A percentile compares a stretch with the other conserved stretches of the same genome.
phyloP scores from a whole-genome alignment of 2,113 vertebrate species.

The Electrona antarctica region DNA sequence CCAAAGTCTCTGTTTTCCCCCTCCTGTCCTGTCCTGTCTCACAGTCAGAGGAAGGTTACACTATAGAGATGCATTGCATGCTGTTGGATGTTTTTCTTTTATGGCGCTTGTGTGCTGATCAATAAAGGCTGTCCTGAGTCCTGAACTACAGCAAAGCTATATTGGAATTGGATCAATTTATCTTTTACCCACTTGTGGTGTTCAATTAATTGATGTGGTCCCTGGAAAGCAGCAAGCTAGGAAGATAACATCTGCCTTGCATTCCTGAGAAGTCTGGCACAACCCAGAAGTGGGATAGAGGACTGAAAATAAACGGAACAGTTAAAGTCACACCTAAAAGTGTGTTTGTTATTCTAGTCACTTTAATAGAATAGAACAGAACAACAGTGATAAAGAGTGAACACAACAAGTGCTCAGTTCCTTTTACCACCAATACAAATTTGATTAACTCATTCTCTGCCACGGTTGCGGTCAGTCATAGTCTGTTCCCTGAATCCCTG shows the following conservation, averaged over 20 bases:
- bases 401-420: too few relatives aligned
- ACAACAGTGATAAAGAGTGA: too few relatives aligned
- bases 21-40: too few relatives aligned
- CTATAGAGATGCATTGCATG: background rate
- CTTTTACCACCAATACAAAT: too few relatives aligned
- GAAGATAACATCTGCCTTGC: background rate
- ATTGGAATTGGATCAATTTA: conserved; percentile 8
- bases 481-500: too few relatives aligned
- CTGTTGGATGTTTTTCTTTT: background rate
- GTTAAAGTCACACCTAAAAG: background rate
- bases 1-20: background rate
- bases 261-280: background rate
- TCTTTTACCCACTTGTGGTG: background rate
- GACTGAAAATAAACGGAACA: background rate
- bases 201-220: conserved; percentile 8
- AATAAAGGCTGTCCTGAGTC: conserved; percentile 17
- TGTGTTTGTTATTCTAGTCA: too few relatives aligned
- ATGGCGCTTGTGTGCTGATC: conserved; percentile 3
- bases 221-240: conserved; percentile 3
- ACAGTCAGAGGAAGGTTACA: background rate
- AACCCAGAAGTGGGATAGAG: background rate
- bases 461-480: too few relatives aligned
- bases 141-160: conserved; percentile 1
- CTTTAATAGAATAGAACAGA: too few relatives aligned
- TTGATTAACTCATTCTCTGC: too few relatives aligned